A percentile compares a stretch with the other conserved stretches of the same genome.
Evolutionary conservation across 1,140 invertebrate genomes (phyloP).

Genomic region (Drosophila trapezifrons): DNA sequence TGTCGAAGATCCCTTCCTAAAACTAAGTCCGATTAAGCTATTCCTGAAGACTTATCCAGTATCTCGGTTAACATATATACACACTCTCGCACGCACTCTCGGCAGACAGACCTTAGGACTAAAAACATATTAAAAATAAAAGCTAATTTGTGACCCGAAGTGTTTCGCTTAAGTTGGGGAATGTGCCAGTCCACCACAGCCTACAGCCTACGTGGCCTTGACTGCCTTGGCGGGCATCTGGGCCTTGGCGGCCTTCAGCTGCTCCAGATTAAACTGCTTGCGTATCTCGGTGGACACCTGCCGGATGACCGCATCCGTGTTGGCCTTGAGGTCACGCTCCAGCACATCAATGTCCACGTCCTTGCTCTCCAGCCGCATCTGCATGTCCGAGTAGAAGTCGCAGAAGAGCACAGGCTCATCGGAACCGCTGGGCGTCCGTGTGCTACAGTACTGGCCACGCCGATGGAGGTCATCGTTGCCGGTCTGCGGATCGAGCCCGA

Average conservation of each 20-base stretch:
- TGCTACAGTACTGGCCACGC: conserved; percentile 81
- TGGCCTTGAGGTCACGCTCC: conserved; percentile 75
- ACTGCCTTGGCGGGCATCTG: conserved; percentile 62
- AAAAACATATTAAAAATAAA: conserved; percentile 39
- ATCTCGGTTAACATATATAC: conserved; percentile 13
- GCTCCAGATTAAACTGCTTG: conserved; percentile 75
- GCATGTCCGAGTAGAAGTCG: conserved; percentile 83
- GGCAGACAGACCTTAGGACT: conserved; percentile 6
- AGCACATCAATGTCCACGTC: conserved; percentile 78
- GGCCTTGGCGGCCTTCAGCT: conserved; percentile 73
- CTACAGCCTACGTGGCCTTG: conserved; percentile 53
- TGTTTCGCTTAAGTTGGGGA: conserved; percentile 31
- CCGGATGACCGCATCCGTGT: conserved; percentile 73
- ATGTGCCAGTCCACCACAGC: conserved; percentile 36
- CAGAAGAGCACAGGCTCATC: conserved; percentile 83
- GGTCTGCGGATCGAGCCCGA: conserved; percentile 34
- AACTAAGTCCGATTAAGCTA: conserved; percentile 27
- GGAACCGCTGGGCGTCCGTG: conserved; percentile 63
- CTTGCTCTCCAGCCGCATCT: conserved; percentile 81
- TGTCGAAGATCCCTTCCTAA: background rate
- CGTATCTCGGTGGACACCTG: conserved; percentile 75
- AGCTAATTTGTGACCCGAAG: conserved; percentile 55
- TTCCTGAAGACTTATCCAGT: conserved; percentile 40
- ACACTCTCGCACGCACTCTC: conserved; percentile 10
- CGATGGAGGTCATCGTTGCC: conserved; percentile 73